Conservation (phyloP, 2,113 vertebrate species). For the Aldabrachelys gigantea region DNA sequence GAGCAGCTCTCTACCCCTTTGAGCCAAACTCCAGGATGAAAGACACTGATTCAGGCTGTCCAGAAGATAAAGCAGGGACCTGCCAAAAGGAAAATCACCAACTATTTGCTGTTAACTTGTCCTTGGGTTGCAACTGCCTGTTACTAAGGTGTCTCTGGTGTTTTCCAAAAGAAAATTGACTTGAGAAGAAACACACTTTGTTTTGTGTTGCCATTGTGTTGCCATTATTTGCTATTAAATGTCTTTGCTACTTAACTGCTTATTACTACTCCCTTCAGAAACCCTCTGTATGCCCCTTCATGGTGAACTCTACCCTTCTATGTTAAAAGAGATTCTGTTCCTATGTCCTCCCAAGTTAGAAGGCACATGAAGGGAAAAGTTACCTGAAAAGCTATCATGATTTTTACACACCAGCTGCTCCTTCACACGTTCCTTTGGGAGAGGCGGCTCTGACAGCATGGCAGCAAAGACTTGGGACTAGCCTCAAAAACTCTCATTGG, state of each 20-base stretch:
- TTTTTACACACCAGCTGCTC: neutral
- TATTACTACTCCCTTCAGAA: neutral
- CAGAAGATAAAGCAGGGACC: neutral
- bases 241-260: neutral
- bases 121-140: neutral
- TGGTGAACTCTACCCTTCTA: neutral
- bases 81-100: neutral
- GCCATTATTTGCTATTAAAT: neutral
- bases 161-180: neutral
- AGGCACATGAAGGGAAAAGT: neutral
- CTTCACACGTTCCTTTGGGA: neutral
- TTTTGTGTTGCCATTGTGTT: neutral
- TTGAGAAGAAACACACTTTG: neutral
- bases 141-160: neutral
- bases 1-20: neutral
- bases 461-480: neutral
- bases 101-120: neutral
- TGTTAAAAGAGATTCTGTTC: neutral
- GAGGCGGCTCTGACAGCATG: neutral
- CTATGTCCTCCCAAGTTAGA: neutral
- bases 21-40: neutral
- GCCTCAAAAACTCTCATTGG: neutral
- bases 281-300: neutral
- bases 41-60: neutral
- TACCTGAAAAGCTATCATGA: neutral